Conservation (phyloP, 2,888 invertebrate genomes). For the Lasioglossum villosulum region DNA sequence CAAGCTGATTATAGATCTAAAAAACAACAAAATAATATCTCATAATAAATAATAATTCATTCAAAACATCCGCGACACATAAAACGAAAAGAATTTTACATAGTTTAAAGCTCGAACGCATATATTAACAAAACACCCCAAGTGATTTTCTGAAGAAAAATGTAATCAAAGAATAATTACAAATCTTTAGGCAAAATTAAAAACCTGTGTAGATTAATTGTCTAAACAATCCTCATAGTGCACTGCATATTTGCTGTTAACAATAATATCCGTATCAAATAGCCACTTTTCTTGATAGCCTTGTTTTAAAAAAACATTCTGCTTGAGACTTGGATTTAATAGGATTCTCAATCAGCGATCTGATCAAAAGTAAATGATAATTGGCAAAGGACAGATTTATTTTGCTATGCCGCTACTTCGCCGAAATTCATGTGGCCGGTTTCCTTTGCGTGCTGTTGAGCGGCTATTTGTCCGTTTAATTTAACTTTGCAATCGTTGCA, state of each 20-base stretch:
- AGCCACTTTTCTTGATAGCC: constrained; percentile 45
- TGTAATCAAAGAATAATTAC: background rate
- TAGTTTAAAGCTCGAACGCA: background rate
- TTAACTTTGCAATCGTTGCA: constrained; percentile 92
- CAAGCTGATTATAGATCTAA: background rate
- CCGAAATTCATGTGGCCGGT: constrained; percentile 94
- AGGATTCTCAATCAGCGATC: constrained; percentile 47
- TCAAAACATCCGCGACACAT: background rate
- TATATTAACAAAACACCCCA: background rate
- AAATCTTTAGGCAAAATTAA: constrained; percentile 61
- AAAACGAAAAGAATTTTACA: background rate
- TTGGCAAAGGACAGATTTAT: constrained; percentile 21
- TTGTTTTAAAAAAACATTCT: constrained; percentile 56
- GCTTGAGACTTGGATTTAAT: constrained; percentile 49
- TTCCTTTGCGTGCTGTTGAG: constrained; percentile 93
- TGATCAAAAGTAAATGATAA: constrained; percentile 36
- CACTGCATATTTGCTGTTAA: constrained; percentile 51
- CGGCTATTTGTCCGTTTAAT: constrained; percentile 92
- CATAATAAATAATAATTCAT: background rate
- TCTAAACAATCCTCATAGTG: constrained; percentile 63
- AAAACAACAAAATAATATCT: background rate
- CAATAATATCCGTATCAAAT: constrained; percentile 47
- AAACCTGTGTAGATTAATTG: constrained; percentile 60
- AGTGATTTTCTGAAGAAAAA: background rate
- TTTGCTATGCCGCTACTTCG: constrained; percentile 86